Evolutionary conservation across 1,140 invertebrate genomes (phyloP), one percentile per base, ranked within the genome.

Genomic region (Linepithema humile): DNA sequence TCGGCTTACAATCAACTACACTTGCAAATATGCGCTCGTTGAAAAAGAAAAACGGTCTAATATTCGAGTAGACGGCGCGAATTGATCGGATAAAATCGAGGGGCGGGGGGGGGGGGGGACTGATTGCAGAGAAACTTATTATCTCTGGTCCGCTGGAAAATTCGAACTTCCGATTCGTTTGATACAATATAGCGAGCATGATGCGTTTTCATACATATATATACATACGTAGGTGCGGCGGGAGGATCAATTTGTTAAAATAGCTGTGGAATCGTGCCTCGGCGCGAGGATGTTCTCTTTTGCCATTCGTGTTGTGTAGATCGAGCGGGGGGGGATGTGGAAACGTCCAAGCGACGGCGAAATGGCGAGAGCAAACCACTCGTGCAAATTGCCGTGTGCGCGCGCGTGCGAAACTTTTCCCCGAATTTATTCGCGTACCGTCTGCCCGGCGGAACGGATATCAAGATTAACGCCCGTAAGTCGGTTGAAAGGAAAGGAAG

Each of bases 201-300:
- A 48, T n/a, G 17, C 26, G 32, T 35, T 67, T 12, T 23, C 9
- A 9, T 17, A 35, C 38, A 35, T 23, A 40, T 55, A 55, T 17
- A 5, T 60, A 20, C 17, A 45, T 32, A 43, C 60, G 35, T 50
- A 6, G 50, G 12, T 55, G 59, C 12, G 2, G 15, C 2, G 17
- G 43, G 84, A 60, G 82, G 75, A 85, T 83, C 57, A 88, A 85
- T 87, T 82, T 72, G 83, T 87, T 87, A 60, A 88, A 87, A 88
- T 82, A 48, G 35, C 23, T 53, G 35, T 35, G 55, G 9, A 32
- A 74, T 57, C 74, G 55, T 74, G 62, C 65, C n/a, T 29, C 40
- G 20, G 20, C 50, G 48, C 43, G 12, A 60, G 55, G 40, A 73
- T 74, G 43, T 35, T 59, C 65, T n/a, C 45, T 82, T 77, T 67